Conservation (phyloP, 2,797 vertebrate species). For the Lutjanus argentimaculatus region DNA sequence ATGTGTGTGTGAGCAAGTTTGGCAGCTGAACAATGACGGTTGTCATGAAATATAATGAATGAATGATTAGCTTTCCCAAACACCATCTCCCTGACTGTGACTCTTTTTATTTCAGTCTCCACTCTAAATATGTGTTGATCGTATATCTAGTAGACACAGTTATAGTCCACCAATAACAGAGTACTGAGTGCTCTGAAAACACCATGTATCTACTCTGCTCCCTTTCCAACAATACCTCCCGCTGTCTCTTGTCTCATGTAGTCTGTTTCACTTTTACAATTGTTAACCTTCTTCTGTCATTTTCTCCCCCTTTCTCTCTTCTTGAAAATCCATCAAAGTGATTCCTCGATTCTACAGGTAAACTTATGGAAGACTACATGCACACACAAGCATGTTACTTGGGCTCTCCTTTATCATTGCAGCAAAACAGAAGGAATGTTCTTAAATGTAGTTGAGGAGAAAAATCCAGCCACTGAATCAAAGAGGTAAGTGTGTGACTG, state of each 20-base stretch:
- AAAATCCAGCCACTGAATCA: conserved; percentile 46
- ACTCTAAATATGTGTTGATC: conserved; percentile 19
- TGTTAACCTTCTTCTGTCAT: conserved; percentile 38
- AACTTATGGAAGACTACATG: not conserved
- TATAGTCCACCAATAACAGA: conserved; percentile 1
- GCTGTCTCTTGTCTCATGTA: conserved; percentile 17
- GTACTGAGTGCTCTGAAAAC: not conserved
- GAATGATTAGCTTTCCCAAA: conserved; percentile 18
- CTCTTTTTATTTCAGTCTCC: conserved; percentile 13
- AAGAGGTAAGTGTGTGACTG: conserved; percentile 29
- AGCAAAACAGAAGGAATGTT: conserved; percentile 50
- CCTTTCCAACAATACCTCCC: conserved; percentile 1
- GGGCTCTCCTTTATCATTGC: conserved; percentile 13
- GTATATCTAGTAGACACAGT: conserved; percentile 1
- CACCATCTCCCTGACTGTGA: not conserved
- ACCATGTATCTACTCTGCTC: not conserved
- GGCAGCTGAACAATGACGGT: conserved; percentile 20
- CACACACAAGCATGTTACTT: not conserved
- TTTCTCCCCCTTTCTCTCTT: not conserved
- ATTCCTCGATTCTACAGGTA: conserved; percentile 1
- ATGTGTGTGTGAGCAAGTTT: conserved; percentile 4
- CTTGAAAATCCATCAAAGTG: not conserved
- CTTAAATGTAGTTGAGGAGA: conserved; percentile 21
- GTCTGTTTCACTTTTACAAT: conserved; percentile 29
- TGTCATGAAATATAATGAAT: conserved; percentile 38